Evolutionary conservation across 2,888 invertebrate genomes (phyloP).

Genomic region (Eupithecia inturbata): DNA sequence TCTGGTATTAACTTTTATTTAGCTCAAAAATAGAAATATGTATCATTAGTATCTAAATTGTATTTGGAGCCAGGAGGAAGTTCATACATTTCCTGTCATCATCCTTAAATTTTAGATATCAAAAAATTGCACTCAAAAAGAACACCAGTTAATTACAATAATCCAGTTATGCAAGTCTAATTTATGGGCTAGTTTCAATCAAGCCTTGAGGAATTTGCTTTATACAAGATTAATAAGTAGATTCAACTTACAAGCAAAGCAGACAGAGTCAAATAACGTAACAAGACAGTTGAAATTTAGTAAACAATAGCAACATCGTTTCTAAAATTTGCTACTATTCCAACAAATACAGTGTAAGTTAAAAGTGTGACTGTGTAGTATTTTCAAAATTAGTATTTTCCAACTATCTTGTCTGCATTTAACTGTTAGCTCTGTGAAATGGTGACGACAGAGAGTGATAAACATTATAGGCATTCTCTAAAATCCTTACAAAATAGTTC

Average conservation of each 20-base stretch:
- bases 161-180: not conserved
- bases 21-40: not conserved
- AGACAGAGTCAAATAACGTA: not conserved
- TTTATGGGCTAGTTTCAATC: not conserved
- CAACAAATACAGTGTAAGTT: not conserved
- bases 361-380: not conserved
- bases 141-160: not conserved
- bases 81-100: not conserved
- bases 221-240: not conserved
- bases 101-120: not conserved
- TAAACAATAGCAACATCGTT: not conserved
- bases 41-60: too few relatives aligned
- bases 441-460: not conserved
- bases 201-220: conserved; percentile 1
- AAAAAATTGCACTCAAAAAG: not conserved
- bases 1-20: not conserved
- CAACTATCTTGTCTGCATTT: not conserved
- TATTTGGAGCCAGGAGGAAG: too few relatives aligned
- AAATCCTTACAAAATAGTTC: conserved; percentile 8
- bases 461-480: not conserved
- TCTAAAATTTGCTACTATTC: not conserved
- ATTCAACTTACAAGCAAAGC: conserved; percentile 2
- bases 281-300: conserved; percentile 4
- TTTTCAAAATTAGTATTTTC: not conserved
- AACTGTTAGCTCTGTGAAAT: conserved; percentile 1